Evolutionary conservation across 2,797 vertebrate species (phyloP).

Genomic region (Tauraco hartlaubi): DNA sequence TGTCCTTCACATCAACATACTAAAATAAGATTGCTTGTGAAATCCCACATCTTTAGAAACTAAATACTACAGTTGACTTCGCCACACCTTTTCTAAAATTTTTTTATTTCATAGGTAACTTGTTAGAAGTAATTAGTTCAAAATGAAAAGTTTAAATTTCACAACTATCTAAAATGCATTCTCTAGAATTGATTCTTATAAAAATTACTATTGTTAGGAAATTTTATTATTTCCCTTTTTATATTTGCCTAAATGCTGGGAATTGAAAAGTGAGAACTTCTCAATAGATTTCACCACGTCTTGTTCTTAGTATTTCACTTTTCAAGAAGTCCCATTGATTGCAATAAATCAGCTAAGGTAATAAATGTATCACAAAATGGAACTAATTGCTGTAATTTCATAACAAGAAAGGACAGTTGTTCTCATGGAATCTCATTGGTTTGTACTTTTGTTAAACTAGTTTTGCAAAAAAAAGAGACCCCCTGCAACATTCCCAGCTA

Average conservation of each 20-base stretch:
- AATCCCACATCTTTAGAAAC: not conserved
- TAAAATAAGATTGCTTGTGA: not conserved
- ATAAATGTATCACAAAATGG: not conserved
- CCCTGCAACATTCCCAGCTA: not conserved
- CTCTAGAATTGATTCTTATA: not conserved
- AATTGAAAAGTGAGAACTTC: not conserved
- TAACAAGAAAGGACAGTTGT: not conserved
- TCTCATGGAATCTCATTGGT: not conserved
- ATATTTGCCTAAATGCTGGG: not conserved
- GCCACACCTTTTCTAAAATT: not conserved
- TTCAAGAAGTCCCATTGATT: not conserved
- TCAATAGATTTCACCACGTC: not conserved
- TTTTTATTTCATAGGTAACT: not conserved
- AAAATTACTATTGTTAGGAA: not conserved
- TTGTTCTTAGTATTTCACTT: not conserved
- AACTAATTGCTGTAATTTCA: not conserved
- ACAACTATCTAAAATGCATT: fast-evolving
- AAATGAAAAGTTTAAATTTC: not conserved
- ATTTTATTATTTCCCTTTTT: not conserved
- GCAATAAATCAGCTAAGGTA: not conserved
- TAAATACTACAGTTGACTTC: not conserved
- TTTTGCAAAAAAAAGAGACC: not conserved
- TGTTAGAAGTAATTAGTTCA: not conserved
- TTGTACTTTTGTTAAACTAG: not conserved
- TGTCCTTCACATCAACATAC: not conserved